Evolutionary conservation across 2,888 invertebrate genomes (phyloP).

Genomic region (Suillia variegata): DNA sequence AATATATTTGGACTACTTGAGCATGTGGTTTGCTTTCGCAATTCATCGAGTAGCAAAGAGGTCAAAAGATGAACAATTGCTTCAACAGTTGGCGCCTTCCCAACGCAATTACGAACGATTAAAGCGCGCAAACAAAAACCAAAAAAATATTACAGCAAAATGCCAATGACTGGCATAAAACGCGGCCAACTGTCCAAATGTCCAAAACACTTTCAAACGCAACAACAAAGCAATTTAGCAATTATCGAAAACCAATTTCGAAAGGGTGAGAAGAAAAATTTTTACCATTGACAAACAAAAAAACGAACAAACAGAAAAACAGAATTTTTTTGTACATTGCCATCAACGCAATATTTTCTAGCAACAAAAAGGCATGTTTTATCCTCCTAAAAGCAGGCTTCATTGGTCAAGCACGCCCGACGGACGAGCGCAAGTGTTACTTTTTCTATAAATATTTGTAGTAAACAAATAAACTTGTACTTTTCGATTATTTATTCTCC

Average conservation of each 20-base stretch:
- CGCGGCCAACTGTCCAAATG: too few species aligned
- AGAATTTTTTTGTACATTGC: too few species aligned
- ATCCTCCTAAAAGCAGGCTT: background rate
- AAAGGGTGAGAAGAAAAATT: background rate
- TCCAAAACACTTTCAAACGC: background rate
- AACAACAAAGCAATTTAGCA: background rate
- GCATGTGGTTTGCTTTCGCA: too few species aligned
- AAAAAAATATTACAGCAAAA: conserved; percentile 41
- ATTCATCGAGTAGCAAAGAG: too few species aligned
- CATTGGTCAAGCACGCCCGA: background rate
- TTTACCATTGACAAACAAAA: too few species aligned
- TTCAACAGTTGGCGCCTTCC: conserved; percentile 47
- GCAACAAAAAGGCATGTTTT: background rate
- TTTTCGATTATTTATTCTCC: conserved; percentile 9
- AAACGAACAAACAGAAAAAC: too few species aligned
- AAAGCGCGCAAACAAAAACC: conserved; percentile 51
- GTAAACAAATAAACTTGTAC: conserved; percentile 48
- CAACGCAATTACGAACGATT: conserved; percentile 50
- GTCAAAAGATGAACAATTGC: too few species aligned
- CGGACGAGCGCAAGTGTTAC: conserved; percentile 42
- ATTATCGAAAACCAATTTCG: background rate
- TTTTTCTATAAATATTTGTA: conserved; percentile 54
- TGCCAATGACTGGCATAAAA: background rate
- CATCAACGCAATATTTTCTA: background rate
- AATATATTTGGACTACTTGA: too few species aligned